These are phyloP conservation scores for Tetranychus piercei DNA, from an alignment of 2,888 invertebrate genomes.

Conservation along the genomic window DNA sequence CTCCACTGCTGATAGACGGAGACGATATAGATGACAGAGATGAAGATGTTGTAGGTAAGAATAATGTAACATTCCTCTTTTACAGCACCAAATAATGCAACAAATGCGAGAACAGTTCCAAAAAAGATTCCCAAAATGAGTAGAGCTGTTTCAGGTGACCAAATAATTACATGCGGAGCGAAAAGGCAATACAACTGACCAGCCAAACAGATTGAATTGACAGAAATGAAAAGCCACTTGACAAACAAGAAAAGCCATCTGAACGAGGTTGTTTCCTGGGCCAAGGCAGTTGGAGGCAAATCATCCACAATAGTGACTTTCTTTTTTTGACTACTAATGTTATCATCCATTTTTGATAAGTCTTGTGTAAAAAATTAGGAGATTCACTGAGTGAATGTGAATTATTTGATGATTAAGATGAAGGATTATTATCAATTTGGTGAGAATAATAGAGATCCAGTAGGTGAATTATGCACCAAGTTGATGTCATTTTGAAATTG, in stretches of 20 bases:
- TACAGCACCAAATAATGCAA: conserved; percentile 11
- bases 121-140: conserved; percentile 11
- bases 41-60: conserved; percentile 5
- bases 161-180: not conserved
- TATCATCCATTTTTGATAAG: too few relatives aligned
- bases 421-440: too few relatives aligned
- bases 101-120: not conserved
- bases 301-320: not conserved
- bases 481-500: too few relatives aligned
- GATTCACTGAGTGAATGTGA: too few relatives aligned
- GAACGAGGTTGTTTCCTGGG: not conserved
- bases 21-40: conserved; percentile 1
- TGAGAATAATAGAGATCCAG: too few relatives aligned
- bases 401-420: too few relatives aligned
- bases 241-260: not conserved
- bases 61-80: conserved; percentile 14
- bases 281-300: not conserved
- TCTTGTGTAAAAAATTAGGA: too few relatives aligned
- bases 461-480: too few relatives aligned
- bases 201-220: not conserved
- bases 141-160: conserved; percentile 9
- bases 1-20: conserved; percentile 11
- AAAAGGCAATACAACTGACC: not conserved
- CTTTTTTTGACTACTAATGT: not conserved
- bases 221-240: conserved; percentile 5